Evolutionary conservation across 2,113 vertebrate species (phyloP).

Genomic region (Thryonomys swinderianus): DNA sequence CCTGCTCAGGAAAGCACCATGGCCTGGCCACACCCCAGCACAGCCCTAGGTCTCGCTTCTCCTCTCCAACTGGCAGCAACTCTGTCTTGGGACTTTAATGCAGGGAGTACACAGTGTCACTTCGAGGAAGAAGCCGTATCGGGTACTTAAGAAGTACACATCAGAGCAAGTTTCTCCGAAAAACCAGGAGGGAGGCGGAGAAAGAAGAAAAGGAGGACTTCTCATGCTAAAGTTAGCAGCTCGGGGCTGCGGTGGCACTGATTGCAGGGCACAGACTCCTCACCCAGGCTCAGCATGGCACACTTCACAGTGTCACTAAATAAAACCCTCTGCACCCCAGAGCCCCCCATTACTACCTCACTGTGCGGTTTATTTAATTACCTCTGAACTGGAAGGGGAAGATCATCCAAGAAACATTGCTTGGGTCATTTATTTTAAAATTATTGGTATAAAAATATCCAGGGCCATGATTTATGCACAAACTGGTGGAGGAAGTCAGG

Average conservation of each 20-base stretch:
- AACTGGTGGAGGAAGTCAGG: slow-evolving; percentile 70
- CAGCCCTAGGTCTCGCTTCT: not conserved
- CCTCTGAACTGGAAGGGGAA: slow-evolving; percentile 75
- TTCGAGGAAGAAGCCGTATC: slow-evolving; percentile 79
- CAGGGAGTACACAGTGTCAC: slow-evolving; percentile 65
- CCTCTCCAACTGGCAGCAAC: slow-evolving; percentile 25
- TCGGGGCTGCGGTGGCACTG: slow-evolving; percentile 81
- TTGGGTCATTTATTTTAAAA: slow-evolving; percentile 72
- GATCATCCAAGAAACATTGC: slow-evolving; percentile 49
- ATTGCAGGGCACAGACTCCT: slow-evolving; percentile 71
- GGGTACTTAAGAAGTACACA: slow-evolving; percentile 79
- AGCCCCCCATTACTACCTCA: not conserved
- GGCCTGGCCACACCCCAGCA: not conserved
- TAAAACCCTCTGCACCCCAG: not conserved
- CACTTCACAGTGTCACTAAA: slow-evolving; percentile 63
- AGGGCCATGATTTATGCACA: slow-evolving; percentile 71
- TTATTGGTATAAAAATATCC: slow-evolving; percentile 65
- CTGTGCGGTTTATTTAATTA: slow-evolving; percentile 69
- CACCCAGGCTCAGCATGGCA: slow-evolving; percentile 59
- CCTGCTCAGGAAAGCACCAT: rapidly evolving
- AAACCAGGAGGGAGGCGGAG: not conserved
- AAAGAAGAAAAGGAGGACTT: slow-evolving; percentile 72
- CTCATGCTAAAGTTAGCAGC: slow-evolving; percentile 83
- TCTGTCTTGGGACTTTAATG: not conserved
- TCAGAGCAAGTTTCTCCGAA: slow-evolving; percentile 80